A percentile compares a stretch with the other conserved stretches of the same genome.
Conservation (phyloP, 2,113 vertebrate species). For the Calcarius ornatus region DNA sequence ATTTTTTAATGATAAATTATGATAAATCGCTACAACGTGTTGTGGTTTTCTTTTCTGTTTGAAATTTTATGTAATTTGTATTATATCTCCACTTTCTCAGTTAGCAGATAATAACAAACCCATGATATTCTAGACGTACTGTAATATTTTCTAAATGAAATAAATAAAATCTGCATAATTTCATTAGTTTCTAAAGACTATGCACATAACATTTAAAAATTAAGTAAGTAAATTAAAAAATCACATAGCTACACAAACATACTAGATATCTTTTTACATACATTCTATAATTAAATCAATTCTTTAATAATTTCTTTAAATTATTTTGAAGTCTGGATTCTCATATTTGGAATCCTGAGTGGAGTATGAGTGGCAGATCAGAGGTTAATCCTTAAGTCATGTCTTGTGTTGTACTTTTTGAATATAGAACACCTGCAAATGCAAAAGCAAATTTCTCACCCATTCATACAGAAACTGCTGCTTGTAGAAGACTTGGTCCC, state of each 20-base stretch:
- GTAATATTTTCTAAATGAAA: not conserved
- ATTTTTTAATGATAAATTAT: not conserved
- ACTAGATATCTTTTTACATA: not conserved
- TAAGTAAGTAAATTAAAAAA: not conserved
- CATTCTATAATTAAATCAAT: not conserved
- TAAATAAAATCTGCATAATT: not conserved
- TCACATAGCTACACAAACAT: not conserved
- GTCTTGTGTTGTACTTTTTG: not conserved
- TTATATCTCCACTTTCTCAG: not conserved
- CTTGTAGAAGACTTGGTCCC: not conserved
- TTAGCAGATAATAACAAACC: not conserved
- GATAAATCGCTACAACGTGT: not conserved
- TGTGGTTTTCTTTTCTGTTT: not conserved
- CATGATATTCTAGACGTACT: not conserved
- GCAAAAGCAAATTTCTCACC: not conserved
- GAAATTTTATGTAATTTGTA: not conserved
- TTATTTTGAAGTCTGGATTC: not conserved
- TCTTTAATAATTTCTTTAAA: not conserved
- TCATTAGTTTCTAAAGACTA: not conserved
- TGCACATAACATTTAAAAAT: not conserved
- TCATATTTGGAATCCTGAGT: not conserved
- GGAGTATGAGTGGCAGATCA: not conserved
- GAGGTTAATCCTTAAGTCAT: not conserved
- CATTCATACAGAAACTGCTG: not conserved
- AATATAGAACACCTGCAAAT: not conserved